Evolutionary conservation across 53 echinoderm and acorn worm species (phyloP).

Genomic region (Arbacia lixula): DNA sequence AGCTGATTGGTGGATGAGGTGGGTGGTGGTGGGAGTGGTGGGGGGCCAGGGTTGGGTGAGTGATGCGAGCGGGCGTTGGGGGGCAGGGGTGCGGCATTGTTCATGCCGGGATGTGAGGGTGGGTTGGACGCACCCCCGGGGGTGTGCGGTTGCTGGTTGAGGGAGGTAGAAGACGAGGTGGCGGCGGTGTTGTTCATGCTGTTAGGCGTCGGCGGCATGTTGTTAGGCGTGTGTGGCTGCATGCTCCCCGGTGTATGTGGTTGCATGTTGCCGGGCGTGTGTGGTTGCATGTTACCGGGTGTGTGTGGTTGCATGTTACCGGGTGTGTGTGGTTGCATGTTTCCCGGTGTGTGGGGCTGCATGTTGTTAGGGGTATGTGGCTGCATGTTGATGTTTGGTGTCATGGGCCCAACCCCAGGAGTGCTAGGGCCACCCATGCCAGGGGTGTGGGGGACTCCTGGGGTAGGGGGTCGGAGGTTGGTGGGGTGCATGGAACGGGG

Average conservation of each 20-base stretch:
- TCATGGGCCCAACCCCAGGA: slow-evolving; percentile 64
- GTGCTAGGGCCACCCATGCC: slow-evolving; percentile 66
- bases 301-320: slow-evolving; percentile 64
- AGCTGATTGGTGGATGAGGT: slow-evolving; percentile 46
- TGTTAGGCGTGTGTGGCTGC: slow-evolving; percentile 69
- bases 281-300: slow-evolving; percentile 63
- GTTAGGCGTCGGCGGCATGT: slow-evolving; percentile 79
- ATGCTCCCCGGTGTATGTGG: slow-evolving; percentile 66
- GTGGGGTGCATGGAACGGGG: slow-evolving; percentile 72
- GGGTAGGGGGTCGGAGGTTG: slow-evolving; percentile 75
- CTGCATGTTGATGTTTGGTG: slow-evolving; percentile 27
- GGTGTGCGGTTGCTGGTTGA: slow-evolving; percentile 30
- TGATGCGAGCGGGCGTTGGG: slow-evolving; percentile 41
- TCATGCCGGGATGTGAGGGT: slow-evolving; percentile 54
- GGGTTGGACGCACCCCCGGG: slow-evolving; percentile 46
- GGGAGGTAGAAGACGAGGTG: slow-evolving; percentile 31
- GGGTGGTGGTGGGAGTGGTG: slow-evolving; percentile 43
- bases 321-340: slow-evolving; percentile 65
- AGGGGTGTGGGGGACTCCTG: slow-evolving; percentile 79
- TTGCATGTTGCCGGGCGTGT: slow-evolving; percentile 70
- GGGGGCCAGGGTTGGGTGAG: slow-evolving; percentile 52
- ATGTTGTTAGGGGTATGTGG: slow-evolving; percentile 72
- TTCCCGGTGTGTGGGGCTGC: slow-evolving; percentile 78
- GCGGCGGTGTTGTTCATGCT: slow-evolving; percentile 58
- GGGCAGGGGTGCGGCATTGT: slow-evolving; percentile 8